These are phyloP conservation scores for Rhodophaea formosa DNA, from an alignment of 2,888 invertebrate genomes.

Conservation along the genomic window DNA sequence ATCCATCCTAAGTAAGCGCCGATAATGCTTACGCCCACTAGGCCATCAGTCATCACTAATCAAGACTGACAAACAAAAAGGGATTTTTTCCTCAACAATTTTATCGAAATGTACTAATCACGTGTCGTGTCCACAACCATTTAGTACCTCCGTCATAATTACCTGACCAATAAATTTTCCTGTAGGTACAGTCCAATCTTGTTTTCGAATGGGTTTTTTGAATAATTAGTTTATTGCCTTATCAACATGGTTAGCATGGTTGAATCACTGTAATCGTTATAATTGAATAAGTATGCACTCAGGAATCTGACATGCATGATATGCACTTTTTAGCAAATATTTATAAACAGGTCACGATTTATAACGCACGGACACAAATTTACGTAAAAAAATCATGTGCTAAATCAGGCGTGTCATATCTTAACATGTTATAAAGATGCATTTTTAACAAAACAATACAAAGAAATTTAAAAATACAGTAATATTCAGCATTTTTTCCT, in stretches of 20 bases:
- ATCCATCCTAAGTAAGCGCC: too few species aligned
- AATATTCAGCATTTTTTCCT: too few species aligned
- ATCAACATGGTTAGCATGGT: not conserved
- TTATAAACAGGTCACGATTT: too few species aligned
- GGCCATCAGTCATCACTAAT: not conserved
- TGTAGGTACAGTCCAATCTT: not conserved
- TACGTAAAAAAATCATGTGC: too few species aligned
- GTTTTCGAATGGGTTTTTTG: not conserved
- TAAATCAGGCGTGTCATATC: too few species aligned
- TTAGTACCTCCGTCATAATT: conserved; percentile 10
- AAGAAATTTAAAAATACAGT: too few species aligned
- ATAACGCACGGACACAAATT: too few species aligned
- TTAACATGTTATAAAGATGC: too few species aligned
- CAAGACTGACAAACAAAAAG: not conserved
- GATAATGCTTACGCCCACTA: too few species aligned
- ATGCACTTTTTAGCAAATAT: too few species aligned
- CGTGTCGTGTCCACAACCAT: not conserved
- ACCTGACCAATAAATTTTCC: conserved; percentile 3
- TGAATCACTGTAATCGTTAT: not conserved
- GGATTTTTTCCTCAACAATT: not conserved
- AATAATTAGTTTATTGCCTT: not conserved
- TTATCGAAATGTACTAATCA: not conserved
- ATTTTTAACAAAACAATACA: too few species aligned
- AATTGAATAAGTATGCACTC: not conserved
- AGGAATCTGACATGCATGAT: too few species aligned